Conservation (phyloP, 2,113 vertebrate species). For the Gyps fulvus region DNA sequence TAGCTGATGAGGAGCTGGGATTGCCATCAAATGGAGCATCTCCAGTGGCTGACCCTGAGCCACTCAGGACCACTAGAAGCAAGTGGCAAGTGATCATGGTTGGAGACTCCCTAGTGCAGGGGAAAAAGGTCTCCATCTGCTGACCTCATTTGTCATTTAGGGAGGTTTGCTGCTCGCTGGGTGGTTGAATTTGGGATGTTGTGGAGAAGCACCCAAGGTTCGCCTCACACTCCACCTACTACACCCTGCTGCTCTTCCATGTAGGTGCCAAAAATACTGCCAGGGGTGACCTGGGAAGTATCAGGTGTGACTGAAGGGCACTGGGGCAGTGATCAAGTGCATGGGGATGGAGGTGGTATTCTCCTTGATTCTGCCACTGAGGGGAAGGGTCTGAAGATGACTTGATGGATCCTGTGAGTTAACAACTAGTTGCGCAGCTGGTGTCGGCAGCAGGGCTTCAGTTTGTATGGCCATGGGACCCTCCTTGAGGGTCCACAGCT, state of each 20-base stretch:
- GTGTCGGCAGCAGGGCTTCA: background rate
- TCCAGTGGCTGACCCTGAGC: background rate
- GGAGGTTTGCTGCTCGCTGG: background rate
- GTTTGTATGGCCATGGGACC: background rate
- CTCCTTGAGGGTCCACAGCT: background rate
- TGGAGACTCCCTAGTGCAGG: background rate
- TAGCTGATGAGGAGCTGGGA: background rate
- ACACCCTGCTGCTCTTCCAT: background rate
- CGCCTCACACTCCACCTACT: background rate
- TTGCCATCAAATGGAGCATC: background rate
- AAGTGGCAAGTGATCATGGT: background rate
- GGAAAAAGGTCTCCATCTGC: background rate
- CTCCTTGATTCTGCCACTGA: background rate
- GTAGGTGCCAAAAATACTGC: background rate
- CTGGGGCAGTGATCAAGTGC: background rate
- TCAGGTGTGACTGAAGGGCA: background rate
- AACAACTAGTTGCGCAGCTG: background rate
- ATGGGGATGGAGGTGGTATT: background rate
- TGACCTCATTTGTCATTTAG: background rate
- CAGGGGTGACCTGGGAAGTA: background rate
- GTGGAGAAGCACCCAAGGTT: background rate
- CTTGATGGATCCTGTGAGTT: background rate
- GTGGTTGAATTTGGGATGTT: background rate
- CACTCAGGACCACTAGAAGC: background rate
- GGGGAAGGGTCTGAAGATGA: background rate